A percentile compares a stretch with the other conserved stretches of the same genome.
These are phyloP conservation scores for Neomonachus schauinslandi DNA, from an alignment of 2,113 vertebrate species.

Conservation along the genomic window DNA sequence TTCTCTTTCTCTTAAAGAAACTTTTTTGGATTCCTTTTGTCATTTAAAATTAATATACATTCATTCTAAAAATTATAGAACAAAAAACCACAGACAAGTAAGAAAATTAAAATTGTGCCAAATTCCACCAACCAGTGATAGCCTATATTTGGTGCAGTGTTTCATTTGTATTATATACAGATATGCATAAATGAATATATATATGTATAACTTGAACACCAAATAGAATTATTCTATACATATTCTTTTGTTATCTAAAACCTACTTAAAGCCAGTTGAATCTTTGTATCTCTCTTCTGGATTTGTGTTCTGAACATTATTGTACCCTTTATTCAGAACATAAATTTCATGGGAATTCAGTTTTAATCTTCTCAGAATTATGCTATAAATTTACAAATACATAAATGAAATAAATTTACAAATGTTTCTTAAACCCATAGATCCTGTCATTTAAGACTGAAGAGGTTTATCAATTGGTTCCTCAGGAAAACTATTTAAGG, in stretches of 20 bases:
- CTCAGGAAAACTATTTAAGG: neutral
- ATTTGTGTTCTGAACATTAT: conserved; percentile 5
- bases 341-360: conserved; percentile 4
- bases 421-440: neutral
- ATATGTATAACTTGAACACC: neutral
- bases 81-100: neutral
- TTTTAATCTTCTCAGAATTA: neutral
- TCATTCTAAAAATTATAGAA: conserved; percentile 14
- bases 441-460: neutral
- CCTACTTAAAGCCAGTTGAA: neutral
- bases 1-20: neutral
- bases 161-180: neutral
- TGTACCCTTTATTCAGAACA: conserved; percentile 10
- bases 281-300: neutral
- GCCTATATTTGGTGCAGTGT: neutral
- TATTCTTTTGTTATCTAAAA: neutral
- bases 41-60: conserved; percentile 28
- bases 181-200: neutral
- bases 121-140: neutral
- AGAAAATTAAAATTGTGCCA: conserved; percentile 33
- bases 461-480: neutral
- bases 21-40: neutral
- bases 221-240: neutral
- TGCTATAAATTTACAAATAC: neutral
- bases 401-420: neutral